phyloP scores from a whole-genome alignment of 2,888 invertebrate species.

The Acheta domesticus region DNA sequence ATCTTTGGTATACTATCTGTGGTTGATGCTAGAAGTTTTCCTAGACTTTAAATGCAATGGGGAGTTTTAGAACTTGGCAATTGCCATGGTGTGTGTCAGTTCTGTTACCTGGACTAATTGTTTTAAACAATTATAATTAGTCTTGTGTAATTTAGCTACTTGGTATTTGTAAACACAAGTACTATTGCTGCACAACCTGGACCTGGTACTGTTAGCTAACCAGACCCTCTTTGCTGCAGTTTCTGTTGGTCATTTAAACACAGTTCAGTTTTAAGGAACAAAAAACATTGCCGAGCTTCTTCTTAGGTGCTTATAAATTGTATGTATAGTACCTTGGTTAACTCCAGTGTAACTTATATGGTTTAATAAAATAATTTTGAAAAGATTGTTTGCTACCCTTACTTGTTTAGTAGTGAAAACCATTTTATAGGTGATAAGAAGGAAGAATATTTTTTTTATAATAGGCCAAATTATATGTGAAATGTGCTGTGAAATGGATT shows the following conservation, averaged over 20 bases:
- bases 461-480: too few species aligned
- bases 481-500: too few species aligned
- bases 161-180: not conserved
- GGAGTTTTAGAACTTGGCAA: not conserved
- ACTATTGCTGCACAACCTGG: not conserved
- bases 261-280: not conserved
- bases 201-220: constrained; percentile 18
- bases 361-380: constrained; percentile 4
- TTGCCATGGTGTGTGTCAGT: not conserved
- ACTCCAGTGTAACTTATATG: constrained; percentile 18
- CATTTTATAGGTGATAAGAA: too few species aligned
- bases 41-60: constrained; percentile 3
- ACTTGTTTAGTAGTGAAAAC: too few species aligned
- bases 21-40: constrained; percentile 5
- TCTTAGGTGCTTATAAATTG: constrained; percentile 18
- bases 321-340: constrained; percentile 2
- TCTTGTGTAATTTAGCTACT: not conserved
- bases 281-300: not conserved
- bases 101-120: not conserved
- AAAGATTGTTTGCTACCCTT: not conserved
- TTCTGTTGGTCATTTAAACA: not conserved
- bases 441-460: too few species aligned
- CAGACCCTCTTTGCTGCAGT: constrained; percentile 9
- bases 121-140: not conserved
- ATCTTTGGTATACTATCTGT: not conserved